Evolutionary conservation across 1,140 invertebrate genomes (phyloP), one percentile per base, ranked within the genome.

Genomic region (Hypothenemus hampei): DNA sequence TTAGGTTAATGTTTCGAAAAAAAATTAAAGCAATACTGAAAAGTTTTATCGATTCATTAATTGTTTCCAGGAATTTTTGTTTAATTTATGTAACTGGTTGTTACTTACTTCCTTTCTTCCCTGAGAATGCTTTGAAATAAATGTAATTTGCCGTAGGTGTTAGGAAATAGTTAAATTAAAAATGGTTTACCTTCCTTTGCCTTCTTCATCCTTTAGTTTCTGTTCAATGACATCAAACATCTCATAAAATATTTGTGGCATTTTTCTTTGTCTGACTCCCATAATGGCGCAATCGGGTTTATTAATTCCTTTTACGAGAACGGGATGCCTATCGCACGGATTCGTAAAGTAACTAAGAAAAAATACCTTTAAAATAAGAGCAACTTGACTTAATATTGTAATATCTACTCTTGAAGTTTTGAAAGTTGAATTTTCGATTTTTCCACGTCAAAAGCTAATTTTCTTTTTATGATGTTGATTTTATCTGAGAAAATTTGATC

Each of bases 391-490:
- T 10, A n/a, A 11, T 21, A 23, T 11, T 11, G 21, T 10, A 6
- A 22, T 18, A 44, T n/a, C 21, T 45, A 51, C 13, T 80, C 72
- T 59, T 81, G 73, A 31, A 93, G 72, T 70, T 93, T 93, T 18
- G 81, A 68, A 15, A 87, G 73, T 8, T 74, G 77, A 5, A 91
- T 65, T 57, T 81, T 75, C 16, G 83, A 84, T 60, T 84, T 85
- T 64, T 86, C 83, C 3, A 82, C 67, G 52, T 85, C 76, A 69
- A 79, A 87, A 1, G 79, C 82, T 26, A 68, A 51, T 60, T 70
- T 70, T 52, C 65, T 51, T 23, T 60, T 71, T 4, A 86, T 78
- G 21, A 83, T 65, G 10, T 79, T 72, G 58, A 82, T 76, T 56
- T 85, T 75, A 1, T 73, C 72, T 5, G 80, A 69, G 3, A 87